Evolutionary conservation across 2,113 vertebrate genomes (phyloP).

Genomic region (Oncorhynchus masou): DNA sequence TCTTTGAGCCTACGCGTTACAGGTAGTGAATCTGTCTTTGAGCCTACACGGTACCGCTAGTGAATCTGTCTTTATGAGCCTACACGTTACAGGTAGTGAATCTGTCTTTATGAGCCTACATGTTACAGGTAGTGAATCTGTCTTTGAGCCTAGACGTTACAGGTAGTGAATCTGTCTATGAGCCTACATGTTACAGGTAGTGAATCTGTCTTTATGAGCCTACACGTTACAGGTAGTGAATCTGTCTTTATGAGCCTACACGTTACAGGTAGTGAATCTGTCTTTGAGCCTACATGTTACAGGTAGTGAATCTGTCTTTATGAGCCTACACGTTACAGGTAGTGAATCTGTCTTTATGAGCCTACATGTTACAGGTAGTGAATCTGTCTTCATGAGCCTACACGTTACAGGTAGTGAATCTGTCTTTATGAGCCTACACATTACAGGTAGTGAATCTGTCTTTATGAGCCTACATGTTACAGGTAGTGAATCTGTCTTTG

Average conservation of each 20-base stretch:
- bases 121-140: neutral
- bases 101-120: neutral
- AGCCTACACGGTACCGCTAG: neutral
- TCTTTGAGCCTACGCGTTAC: neutral
- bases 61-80: neutral
- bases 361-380: neutral
- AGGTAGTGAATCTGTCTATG: neutral
- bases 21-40: neutral
- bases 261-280: neutral
- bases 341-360: neutral
- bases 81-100: constrained; percentile 1
- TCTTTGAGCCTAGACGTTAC: neutral
- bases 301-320: neutral
- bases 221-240: neutral
- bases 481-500: neutral
- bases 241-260: neutral
- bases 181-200: neutral
- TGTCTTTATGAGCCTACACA: neutral
- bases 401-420: neutral
- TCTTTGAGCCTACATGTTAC: neutral
- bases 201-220: neutral
- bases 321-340: neutral
- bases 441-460: neutral
- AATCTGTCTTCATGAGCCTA: neutral
- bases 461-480: neutral